Percentiles rank a stretch among this genome's conserved stretches.
These are phyloP conservation scores for Takifugu bimaculatus DNA, from an alignment of 2,113 vertebrate species.

Conservation along the genomic window DNA sequence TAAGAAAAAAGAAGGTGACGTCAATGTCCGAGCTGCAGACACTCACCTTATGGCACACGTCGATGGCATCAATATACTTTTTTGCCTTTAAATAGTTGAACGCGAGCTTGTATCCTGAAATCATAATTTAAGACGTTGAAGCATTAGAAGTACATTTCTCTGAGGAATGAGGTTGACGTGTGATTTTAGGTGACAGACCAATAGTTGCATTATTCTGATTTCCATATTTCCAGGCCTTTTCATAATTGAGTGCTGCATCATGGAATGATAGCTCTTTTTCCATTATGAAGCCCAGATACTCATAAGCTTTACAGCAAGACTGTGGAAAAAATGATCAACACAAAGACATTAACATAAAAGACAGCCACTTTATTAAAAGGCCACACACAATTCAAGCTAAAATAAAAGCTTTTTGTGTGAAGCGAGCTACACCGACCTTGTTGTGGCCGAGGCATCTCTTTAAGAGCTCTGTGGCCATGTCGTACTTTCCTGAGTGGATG, in stretches of 20 bases:
- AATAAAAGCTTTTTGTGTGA: neutral
- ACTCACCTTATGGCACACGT: constrained; percentile 93
- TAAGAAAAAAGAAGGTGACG: constrained; percentile 1
- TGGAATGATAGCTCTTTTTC: constrained; percentile 95
- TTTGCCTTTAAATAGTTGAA: constrained; percentile 99
- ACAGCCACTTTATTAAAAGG: neutral
- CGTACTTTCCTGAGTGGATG: constrained; percentile 94
- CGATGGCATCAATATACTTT: constrained; percentile 89
- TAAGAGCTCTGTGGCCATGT: constrained; percentile 89
- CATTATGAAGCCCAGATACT: constrained; percentile 98
- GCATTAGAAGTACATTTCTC: constrained; percentile 7
- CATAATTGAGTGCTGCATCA: constrained; percentile 91
- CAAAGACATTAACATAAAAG: constrained; percentile 10
- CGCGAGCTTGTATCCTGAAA: constrained; percentile 92
- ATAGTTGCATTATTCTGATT: constrained; percentile 87
- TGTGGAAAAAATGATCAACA: constrained; percentile 62
- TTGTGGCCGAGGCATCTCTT: constrained; percentile 90
- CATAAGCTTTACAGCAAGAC: constrained; percentile 97
- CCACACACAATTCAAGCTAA: neutral
- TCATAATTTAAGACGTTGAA: constrained; percentile 26
- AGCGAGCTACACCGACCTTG: constrained; percentile 71
- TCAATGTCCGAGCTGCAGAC: neutral
- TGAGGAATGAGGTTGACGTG: constrained; percentile 7
- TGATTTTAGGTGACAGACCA: constrained; percentile 69
- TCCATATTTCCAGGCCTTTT: constrained; percentile 95